A percentile compares a stretch with the other conserved stretches of the same genome.
These are phyloP conservation scores for Emydura subglobosa DNA, from an alignment of 2,113 vertebrate genomes.

Conservation along the genomic window DNA sequence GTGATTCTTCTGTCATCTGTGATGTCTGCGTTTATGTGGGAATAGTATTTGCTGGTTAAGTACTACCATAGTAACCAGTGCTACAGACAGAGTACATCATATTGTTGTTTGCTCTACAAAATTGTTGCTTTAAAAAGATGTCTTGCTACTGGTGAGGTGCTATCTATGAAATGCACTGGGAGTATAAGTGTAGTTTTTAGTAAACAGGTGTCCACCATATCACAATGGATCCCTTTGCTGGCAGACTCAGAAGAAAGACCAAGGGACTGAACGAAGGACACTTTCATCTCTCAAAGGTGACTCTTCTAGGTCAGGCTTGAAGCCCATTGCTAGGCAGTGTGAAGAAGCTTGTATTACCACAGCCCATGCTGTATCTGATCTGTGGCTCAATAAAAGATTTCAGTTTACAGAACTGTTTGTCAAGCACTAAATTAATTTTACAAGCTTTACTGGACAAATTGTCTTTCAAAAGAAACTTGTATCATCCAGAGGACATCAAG, in stretches of 20 bases:
- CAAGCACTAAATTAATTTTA: not conserved
- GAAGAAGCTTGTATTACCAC: not conserved
- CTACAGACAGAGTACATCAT: slow-evolving; percentile 1
- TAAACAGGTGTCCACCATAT: not conserved
- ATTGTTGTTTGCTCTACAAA: not conserved
- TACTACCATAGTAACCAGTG: not conserved
- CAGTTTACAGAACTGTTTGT: not conserved
- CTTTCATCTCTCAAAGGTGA: not conserved
- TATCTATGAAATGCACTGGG: not conserved
- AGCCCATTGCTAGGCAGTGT: not conserved
- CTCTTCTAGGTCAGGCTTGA: not conserved
- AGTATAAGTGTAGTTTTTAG: not conserved
- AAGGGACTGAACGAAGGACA: not conserved
- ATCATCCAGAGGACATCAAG: not conserved
- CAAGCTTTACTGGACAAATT: not conserved
- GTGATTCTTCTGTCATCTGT: slow-evolving; percentile 32
- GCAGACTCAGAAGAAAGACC: not conserved
- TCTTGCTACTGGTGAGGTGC: not conserved
- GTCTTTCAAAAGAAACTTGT: slow-evolving; percentile 53
- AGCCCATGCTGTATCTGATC: not conserved
- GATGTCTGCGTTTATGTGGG: slow-evolving; percentile 9
- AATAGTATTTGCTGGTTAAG: slow-evolving; percentile 18
- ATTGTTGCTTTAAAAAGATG: not conserved
- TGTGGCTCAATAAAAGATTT: not conserved
- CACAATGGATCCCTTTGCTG: not conserved